Evolutionary conservation across 2,113 vertebrate genomes (phyloP).

Genomic region (Otocyon megalotis): DNA sequence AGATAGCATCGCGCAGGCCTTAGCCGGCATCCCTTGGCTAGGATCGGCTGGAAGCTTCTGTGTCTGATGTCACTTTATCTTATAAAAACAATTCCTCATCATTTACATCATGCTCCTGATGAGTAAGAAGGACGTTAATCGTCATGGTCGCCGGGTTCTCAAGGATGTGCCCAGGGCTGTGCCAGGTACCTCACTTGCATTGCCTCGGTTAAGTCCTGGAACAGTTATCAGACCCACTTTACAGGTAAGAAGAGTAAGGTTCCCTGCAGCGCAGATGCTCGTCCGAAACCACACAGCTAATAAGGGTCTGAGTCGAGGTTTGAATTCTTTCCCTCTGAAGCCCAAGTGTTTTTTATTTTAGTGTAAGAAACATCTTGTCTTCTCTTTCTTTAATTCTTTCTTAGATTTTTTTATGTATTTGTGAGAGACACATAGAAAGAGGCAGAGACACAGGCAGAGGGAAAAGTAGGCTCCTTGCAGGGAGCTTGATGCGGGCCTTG

Average conservation of each 20-base stretch:
- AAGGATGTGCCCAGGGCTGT: fast-evolving
- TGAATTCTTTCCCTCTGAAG: background rate
- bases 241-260: fast-evolving
- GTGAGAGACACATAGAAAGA: too few relatives aligned
- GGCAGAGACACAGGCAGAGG: too few relatives aligned
- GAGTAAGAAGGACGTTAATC: too few relatives aligned
- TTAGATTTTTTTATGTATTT: too few relatives aligned
- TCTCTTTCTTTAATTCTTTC: background rate
- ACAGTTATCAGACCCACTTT: fast-evolving
- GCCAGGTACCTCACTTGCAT: fast-evolving
- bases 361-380: background rate
- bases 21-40: fast-evolving
- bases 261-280: fast-evolving
- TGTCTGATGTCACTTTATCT: background rate
- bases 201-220: fast-evolving
- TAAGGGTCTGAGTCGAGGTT: fast-evolving
- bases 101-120: background rate
- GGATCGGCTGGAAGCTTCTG: fast-evolving
- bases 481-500: too few relatives aligned
- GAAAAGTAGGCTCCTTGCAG: too few relatives aligned
- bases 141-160: fast-evolving
- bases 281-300: fast-evolving
- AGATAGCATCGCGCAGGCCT: background rate
- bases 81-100: fast-evolving
- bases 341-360: background rate